Base-by-base conservation (phyloP, 2,888 invertebrate species). In the Neocrepidodera transversa region DNA sequence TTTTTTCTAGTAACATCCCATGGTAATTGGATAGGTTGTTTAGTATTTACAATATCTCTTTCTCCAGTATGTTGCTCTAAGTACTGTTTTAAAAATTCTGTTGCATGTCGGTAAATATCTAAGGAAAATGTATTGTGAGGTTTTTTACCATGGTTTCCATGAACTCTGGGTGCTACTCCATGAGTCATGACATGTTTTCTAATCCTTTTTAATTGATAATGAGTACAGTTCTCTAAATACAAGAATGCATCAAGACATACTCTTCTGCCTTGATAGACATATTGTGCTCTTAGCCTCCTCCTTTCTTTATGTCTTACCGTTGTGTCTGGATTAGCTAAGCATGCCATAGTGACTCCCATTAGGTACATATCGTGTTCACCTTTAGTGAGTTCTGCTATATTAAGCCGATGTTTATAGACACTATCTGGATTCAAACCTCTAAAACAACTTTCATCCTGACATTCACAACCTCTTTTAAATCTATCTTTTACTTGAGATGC, bases 321-420 rank as follows among this genome's bases (percentile, higher is more conserved):
- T 60, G 87, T 87, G 55, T 88, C 87, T 13, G 88, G 88, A 77
- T 91, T 90, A 0, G 89, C 87, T 65, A 91, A 80, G 69, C 90
- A 90, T 0, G 90, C 90, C 90, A 90, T 90, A 1, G 90, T 90
- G 23, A 91, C 88, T n/a, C 91, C 91, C 91, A 91, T 91, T 70
- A 91, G 80, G 74, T 91, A 91, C 91, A 91, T 91, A 76, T 91
- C 91, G 77, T 91, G 91, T 77, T 91, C 91, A 55, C 88, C 89
- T 79, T 91, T 90, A 0, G 91, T 91, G 59, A 91, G 75, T 76
- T 91, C 91, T 0, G 91, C 91, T 61, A 91, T 90, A 71, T 91
- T 91, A 30, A 91, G 79, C 67, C 91, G 82, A 75, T 91, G 91
- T 47, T 87, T 85, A 74, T 89, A 91, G 1, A 91, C 90, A 68